These are phyloP conservation scores for Lophotis ruficrista DNA, from an alignment of 2,113 vertebrate species.

Conservation along the genomic window DNA sequence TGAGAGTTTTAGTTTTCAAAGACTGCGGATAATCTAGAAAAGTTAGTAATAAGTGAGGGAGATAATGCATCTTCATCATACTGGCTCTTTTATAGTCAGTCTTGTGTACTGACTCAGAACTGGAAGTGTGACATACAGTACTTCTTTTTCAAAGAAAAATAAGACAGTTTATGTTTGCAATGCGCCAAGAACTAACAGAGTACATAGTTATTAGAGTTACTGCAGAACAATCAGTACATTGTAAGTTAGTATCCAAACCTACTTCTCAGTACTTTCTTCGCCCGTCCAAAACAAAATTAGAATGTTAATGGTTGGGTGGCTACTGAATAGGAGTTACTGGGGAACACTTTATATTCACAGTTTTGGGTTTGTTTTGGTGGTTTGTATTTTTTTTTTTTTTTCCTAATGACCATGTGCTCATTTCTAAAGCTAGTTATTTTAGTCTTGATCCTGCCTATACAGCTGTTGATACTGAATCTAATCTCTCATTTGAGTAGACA, in stretches of 20 bases:
- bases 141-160: not conserved
- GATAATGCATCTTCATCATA: not conserved
- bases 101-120: not conserved
- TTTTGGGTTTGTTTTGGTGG: not conserved
- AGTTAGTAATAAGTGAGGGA: not conserved
- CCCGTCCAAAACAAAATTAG: not conserved
- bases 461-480: not conserved
- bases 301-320: not conserved
- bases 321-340: not conserved
- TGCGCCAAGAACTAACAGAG: not conserved
- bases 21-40: not conserved
- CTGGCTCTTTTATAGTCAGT: not conserved
- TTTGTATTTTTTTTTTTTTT: not conserved
- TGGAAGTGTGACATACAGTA: not conserved
- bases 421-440: not conserved
- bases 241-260: not conserved
- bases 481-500: not conserved
- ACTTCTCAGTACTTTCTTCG: not conserved
- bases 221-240: not conserved
- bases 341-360: not conserved
- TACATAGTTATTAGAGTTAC: not conserved
- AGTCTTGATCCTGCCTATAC: not conserved
- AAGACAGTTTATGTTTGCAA: not conserved
- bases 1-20: not conserved
- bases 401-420: accelerated